These are phyloP conservation scores for Takifugu ocellatus DNA, from an alignment of 2,797 vertebrate species.

Conservation along the genomic window DNA sequence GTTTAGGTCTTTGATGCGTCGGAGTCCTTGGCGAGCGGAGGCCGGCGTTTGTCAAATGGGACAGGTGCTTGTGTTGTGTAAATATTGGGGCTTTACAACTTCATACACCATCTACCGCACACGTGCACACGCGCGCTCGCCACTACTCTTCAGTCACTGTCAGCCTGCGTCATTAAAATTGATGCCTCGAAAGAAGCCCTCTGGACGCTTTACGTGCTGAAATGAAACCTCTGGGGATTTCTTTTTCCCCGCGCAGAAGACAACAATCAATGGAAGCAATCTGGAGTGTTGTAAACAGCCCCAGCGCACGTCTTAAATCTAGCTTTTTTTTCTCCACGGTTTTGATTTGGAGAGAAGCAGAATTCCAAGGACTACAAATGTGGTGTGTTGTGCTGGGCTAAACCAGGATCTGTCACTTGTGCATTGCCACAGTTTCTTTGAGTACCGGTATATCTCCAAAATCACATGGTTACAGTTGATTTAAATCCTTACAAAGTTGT, in stretches of 20 bases:
- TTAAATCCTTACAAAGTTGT: neutral
- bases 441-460: neutral
- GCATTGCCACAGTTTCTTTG: neutral
- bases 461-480: neutral
- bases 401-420: neutral
- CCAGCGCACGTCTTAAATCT: slow-evolving; percentile 17
- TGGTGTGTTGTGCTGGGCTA: neutral
- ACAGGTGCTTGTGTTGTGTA: neutral
- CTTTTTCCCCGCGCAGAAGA: slow-evolving; percentile 29
- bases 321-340: neutral
- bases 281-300: slow-evolving; percentile 60
- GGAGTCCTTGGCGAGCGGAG: slow-evolving; percentile 6
- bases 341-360: slow-evolving; percentile 3
- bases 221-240: slow-evolving; percentile 56
- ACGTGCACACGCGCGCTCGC: neutral
- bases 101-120: neutral
- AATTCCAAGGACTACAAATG: slow-evolving; percentile 2
- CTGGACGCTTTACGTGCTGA: slow-evolving; percentile 26
- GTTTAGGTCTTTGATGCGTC: slow-evolving; percentile 17
- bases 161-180: slow-evolving; percentile 22
- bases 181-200: slow-evolving; percentile 27
- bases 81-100: slow-evolving; percentile 9
- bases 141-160: slow-evolving; percentile 13
- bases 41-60: slow-evolving; percentile 34
- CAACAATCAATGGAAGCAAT: slow-evolving; percentile 74